Evolutionary conservation across 2,888 invertebrate genomes (phyloP), one percentile per base, ranked within the genome.

Genomic region (Miltochrista miniata): DNA sequence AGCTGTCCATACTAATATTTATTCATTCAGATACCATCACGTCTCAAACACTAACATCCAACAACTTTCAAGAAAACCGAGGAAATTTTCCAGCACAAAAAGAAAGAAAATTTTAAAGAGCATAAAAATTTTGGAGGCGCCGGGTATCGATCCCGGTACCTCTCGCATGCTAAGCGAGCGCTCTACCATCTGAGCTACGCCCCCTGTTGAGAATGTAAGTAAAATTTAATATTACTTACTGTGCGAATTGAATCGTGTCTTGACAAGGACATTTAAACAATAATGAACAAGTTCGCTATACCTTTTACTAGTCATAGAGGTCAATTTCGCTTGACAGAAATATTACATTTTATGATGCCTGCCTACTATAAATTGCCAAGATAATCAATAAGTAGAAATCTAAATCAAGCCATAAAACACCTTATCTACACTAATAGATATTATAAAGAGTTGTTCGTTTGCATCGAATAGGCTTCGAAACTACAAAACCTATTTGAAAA

Each of bases 71-170:
- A 15, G 9, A 9, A 8, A 18, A 42, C 12, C 18, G 35, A 13
- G 2, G 9, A 43, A 43, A 34, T 18, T 34, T 34, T 30, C 36
- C 7, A 30, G 10, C n/a, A 29, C 18, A 36, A 45, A 45, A 36
- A 43, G 24, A 24, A 45, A 15, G 2, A 2, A 8, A 29, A 8
- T 10, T 13, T 24, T 14, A 36, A 13, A 3, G 14, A 41, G 18
- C 18, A 4, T 10, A 45, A 7, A 44, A 47, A 35, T 11, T 15
- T 5, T 89, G 87, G 86, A 89, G 87, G 88, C 87, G 87, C 87
- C 88, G 89, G 90, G 90, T 89, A 90, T 91, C 89, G 89, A 90
- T 90, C 89, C 91, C 91, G 87, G 89, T 90, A 91, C 90, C 87
- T 90, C 90, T 91, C 90, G 72, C 86, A 87, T 87, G 87, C 87